These are phyloP conservation scores for Hemiprocne comata DNA, from an alignment of 2,113 vertebrate genomes.

Conservation along the genomic window DNA sequence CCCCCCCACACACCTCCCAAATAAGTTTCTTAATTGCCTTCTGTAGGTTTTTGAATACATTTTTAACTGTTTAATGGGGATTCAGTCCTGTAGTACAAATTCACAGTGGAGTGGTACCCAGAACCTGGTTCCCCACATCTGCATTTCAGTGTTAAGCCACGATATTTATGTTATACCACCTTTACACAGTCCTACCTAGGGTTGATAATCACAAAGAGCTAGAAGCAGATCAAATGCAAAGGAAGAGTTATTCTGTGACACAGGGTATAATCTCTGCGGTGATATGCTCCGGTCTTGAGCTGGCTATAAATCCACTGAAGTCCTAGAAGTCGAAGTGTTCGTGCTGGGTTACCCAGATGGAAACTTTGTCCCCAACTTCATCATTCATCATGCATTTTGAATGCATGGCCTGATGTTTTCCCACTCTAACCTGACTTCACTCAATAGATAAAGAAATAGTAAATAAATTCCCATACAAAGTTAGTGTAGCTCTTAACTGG, in stretches of 20 bases:
- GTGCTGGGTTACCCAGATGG: background rate
- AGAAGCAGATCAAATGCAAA: background rate
- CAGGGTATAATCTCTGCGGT: background rate
- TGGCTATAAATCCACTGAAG: background rate
- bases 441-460: background rate
- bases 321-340: background rate
- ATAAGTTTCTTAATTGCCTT: background rate
- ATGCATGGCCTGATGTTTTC: background rate
- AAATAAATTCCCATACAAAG: background rate
- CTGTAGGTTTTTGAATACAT: background rate
- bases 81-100: background rate
- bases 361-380: background rate
- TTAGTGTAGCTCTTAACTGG: background rate
- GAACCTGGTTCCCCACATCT: background rate
- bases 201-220: background rate
- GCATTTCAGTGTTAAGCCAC: background rate
- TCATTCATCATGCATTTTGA: background rate
- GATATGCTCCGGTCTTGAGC: background rate
- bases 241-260: background rate
- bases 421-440: background rate
- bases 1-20: accelerated
- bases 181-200: accelerated
- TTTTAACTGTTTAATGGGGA: background rate
- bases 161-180: background rate
- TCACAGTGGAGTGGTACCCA: background rate